Evolutionary conservation across 2,888 invertebrate genomes (phyloP).

Genomic region (Lingula anatina): DNA sequence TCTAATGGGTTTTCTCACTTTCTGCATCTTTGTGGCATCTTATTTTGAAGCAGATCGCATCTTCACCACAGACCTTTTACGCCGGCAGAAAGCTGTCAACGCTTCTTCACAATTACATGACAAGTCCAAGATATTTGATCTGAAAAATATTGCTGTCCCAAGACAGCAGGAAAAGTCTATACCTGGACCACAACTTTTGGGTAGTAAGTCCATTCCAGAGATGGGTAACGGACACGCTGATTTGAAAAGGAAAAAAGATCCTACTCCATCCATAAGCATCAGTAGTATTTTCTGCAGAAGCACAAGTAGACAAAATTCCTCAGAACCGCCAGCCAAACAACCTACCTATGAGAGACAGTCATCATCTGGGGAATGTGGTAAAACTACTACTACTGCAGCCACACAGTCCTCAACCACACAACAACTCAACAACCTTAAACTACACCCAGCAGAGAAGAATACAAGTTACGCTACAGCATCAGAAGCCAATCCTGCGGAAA

Average conservation of each 20-base stretch:
- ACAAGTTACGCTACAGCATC: too few species aligned
- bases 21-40: constrained; percentile 65
- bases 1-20: constrained; percentile 58
- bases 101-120: constrained; percentile 59
- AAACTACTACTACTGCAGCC: too few species aligned
- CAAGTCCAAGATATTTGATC: constrained; percentile 54
- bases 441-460: too few species aligned
- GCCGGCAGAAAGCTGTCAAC: constrained; percentile 52
- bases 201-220: constrained; percentile 9
- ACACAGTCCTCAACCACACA: too few species aligned
- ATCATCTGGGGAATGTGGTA: too few species aligned
- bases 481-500: too few species aligned
- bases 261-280: not conserved
- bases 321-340: too few species aligned
- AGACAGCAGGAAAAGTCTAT: constrained; percentile 9
- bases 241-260: too few species aligned
- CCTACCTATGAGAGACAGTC: too few species aligned
- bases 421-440: too few species aligned
- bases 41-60: constrained; percentile 70
- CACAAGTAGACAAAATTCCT: not conserved
- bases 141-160: constrained; percentile 41
- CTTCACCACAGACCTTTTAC: constrained; percentile 52
- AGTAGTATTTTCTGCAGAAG: not conserved
- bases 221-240: too few species aligned
- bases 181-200: constrained; percentile 4